Evolutionary conservation across 1,140 invertebrate genomes (phyloP), one percentile per base, ranked within the genome.

Genomic region (Diuraphis noxia): DNA sequence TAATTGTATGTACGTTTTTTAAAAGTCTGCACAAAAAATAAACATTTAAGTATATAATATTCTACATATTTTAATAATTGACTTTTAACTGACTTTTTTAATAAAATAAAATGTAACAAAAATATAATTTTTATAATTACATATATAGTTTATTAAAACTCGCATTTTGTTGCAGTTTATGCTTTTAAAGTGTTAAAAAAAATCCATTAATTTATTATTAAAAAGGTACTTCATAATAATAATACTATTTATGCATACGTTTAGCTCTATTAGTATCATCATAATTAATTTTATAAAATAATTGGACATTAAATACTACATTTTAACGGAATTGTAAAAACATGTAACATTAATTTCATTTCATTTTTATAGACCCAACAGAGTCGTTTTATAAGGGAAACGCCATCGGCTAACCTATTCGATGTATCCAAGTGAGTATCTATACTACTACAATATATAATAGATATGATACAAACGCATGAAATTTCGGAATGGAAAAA

Each of bases 331-430:
- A 63, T 5, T 13, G 30, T 63, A 63, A 63, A n/a, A 13, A 13
- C n/a, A 30, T 13, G 3, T 5, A n/a, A 63, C 30, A 63, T 13
- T 63, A 63, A 17, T 63, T 63, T 5, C n/a, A n/a, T 38, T 9
- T 81, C 8, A 17, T 79, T 17, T 79, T 91, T 46, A 40, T 43
- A 91, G 89, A 91, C 77, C 77, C 88, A 90, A 90, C 88, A 90
- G 72, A 90, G 23, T 49, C 89, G 89, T 49, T 91, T 81, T 25
- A 9, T 30, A 17, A 46, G 43, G 43, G 89, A 91, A 30, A 91
- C 77, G 41, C 77, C 89, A 19, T 38, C 89, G 34, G 77, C 72
- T 46, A 91, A 82, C 43, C n/a, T 91, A 34, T 91, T 91, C 25
- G 89, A 91, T 43, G 41, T n/a, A 36, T 34, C 81, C 25, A 84